These are phyloP conservation scores for Pogoniulus pusillus DNA, from an alignment of 2,797 vertebrate genomes.

Conservation along the genomic window DNA sequence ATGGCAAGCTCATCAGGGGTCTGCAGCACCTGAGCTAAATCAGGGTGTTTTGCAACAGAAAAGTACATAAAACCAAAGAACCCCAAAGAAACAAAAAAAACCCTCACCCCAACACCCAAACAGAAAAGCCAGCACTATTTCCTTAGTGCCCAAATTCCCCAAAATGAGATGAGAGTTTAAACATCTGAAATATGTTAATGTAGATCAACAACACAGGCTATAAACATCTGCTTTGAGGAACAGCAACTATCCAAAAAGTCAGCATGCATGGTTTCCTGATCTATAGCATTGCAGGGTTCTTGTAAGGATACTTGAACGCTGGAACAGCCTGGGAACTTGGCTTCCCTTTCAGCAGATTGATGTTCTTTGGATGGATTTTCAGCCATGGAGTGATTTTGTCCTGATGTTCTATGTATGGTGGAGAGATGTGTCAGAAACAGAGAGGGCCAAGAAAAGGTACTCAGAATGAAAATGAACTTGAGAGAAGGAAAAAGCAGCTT, in stretches of 20 bases:
- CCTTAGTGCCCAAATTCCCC: background rate
- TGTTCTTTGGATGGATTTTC: conserved; percentile 34
- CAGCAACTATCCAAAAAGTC: background rate
- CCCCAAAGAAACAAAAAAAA: too few species aligned
- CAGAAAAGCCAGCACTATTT: background rate
- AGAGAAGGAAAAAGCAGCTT: background rate
- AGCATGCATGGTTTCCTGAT: conserved; percentile 8
- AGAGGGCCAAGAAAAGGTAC: background rate
- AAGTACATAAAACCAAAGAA: background rate
- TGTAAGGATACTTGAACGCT: conserved; percentile 33
- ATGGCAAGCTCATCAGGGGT: too few species aligned
- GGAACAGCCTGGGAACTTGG: conserved; percentile 39
- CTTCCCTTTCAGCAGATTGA: conserved; percentile 19
- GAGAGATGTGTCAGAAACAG: background rate
- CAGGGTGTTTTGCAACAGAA: too few species aligned
- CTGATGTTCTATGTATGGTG: conserved; percentile 31
- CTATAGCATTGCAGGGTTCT: conserved; percentile 32
- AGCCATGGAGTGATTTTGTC: conserved; percentile 50
- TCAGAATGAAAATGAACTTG: conserved; percentile 13
- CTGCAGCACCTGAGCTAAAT: too few species aligned
- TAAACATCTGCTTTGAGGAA: conserved; percentile 24
- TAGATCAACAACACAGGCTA: background rate
- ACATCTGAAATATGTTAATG: background rate
- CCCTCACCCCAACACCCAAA: background rate
- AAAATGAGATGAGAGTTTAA: conserved; percentile 13